A percentile compares a stretch with the other conserved stretches of the same genome.
Evolutionary conservation across 1,140 invertebrate genomes (phyloP).

Genomic region (Drosophila rufa): DNA sequence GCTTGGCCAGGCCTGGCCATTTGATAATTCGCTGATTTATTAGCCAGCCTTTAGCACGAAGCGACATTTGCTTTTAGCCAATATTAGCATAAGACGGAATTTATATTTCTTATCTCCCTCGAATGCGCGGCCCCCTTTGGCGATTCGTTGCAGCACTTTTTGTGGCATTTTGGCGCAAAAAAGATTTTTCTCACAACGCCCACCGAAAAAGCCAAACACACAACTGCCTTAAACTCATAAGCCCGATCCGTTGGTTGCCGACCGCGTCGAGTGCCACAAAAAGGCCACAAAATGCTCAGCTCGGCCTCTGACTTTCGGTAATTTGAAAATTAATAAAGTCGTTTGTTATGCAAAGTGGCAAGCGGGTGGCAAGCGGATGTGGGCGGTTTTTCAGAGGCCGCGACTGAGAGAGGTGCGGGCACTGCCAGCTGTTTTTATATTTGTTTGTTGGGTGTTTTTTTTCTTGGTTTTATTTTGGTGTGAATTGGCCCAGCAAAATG

Average conservation of each 20-base stretch:
- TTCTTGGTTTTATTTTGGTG: slow-evolving; percentile 21
- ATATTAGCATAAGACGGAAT: slow-evolving; percentile 77
- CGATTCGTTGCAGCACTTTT: slow-evolving; percentile 52
- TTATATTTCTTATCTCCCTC: slow-evolving; percentile 47
- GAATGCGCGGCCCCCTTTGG: slow-evolving; percentile 36
- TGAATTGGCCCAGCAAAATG: slow-evolving; percentile 56
- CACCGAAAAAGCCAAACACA: slow-evolving; percentile 33
- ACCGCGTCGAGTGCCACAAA: slow-evolving; percentile 68
- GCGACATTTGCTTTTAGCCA: slow-evolving; percentile 80
- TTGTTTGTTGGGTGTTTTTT: slow-evolving; percentile 24
- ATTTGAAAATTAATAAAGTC: slow-evolving; percentile 84
- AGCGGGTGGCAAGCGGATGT: slow-evolving; percentile 55
- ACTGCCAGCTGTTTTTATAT: slow-evolving; percentile 56
- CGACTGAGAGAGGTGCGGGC: slow-evolving; percentile 32
- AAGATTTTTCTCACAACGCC: slow-evolving; percentile 78
- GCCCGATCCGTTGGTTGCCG: slow-evolving; percentile 32
- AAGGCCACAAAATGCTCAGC: slow-evolving; percentile 78
- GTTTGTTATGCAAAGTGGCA: slow-evolving; percentile 83
- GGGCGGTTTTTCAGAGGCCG: slow-evolving; percentile 22
- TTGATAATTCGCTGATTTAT: slow-evolving; percentile 80
- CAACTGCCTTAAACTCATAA: slow-evolving; percentile 31
- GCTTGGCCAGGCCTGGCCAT: slow-evolving; percentile 48
- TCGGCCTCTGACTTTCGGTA: slow-evolving; percentile 82
- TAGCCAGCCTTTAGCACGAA: slow-evolving; percentile 66
- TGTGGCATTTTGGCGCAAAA: slow-evolving; percentile 55